Base-by-base conservation (phyloP, 2,113 vertebrate species). In the Pterocles orientalis region DNA sequence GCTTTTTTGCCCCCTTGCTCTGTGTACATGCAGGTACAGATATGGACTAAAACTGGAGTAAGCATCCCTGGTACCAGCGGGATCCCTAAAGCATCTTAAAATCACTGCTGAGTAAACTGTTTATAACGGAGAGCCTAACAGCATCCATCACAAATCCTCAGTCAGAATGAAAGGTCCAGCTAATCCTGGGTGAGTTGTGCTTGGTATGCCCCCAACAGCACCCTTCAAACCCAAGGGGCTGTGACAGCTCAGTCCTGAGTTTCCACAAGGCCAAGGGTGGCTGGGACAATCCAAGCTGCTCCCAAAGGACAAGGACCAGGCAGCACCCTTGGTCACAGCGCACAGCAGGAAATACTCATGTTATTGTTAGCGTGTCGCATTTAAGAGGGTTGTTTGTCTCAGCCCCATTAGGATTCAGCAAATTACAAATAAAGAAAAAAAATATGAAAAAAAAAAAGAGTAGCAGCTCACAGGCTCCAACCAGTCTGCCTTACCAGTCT, bases 11-110 rank as follows among this genome's bases (percentile, higher is more conserved):
- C 14, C 2, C 17, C 26, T 21, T 69, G 50, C 4, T 29, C 65
- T 18, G 15, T 16, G 11, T 9, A 0, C 24, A 4, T 1, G 3
- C 20, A 43, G 29, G 19, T 34, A 4, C 5, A 12, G 53, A 9
- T 12, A 24, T 4, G 23, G 54, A 28, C 1, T 4, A 56, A 79
- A 72, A 39, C 29, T 34, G 57, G 14, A 86, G 18, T 29, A 9
- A 3, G 1, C 29, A 76, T 33, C 61, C 61, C 73, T 83, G 16
- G 12, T 21, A n/a, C 28, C 83, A 69, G 18, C 57, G 43, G 53
- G 48, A 82, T 25, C 41, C 28, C 64, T 23, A 56, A 29, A 61
- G 9, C 78, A 64, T 34, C 70, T 80, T 24, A 28, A 78, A 71
- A 65, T 50, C 66, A 14, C 58, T 47, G 10, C 4, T n/a, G 61